These are phyloP conservation scores for Blera fallax DNA, from an alignment of 2,888 invertebrate species.

Conservation along the genomic window DNA sequence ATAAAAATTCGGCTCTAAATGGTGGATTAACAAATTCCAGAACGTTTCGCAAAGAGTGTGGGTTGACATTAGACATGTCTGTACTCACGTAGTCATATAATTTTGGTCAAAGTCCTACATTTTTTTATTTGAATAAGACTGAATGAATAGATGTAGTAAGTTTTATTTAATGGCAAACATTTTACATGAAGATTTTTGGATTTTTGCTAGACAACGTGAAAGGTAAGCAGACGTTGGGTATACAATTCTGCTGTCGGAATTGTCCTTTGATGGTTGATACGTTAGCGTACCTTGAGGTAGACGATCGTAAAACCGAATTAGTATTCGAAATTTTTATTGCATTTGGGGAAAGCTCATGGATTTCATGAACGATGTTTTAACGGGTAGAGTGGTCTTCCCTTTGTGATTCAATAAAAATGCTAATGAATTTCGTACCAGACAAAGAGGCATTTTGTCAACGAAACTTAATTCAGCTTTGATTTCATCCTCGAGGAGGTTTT, in stretches of 20 bases:
- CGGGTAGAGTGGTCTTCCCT: neutral
- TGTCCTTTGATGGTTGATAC: neutral
- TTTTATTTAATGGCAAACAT: neutral
- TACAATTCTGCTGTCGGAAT: neutral
- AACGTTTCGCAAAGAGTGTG: neutral
- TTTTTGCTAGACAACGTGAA: neutral
- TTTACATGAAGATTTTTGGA: neutral
- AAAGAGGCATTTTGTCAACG: too few species aligned
- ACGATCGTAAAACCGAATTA: neutral
- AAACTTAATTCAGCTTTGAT: too few species aligned
- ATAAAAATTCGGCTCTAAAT: neutral
- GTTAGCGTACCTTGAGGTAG: neutral
- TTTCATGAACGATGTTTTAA: neutral
- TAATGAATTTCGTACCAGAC: neutral
- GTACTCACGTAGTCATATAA: neutral
- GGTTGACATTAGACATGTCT: neutral
- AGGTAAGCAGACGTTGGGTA: neutral
- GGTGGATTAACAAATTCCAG: neutral
- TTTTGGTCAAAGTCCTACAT: neutral
- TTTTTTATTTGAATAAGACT: neutral
- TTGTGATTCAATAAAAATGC: neutral
- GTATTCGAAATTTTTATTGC: neutral
- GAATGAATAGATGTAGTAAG: slow-evolving; percentile 3
- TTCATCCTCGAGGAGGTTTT: too few species aligned
- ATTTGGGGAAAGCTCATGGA: neutral